These are phyloP conservation scores for Tetragonula carbonaria DNA, from an alignment of 2,888 invertebrate species.

Conservation along the genomic window DNA sequence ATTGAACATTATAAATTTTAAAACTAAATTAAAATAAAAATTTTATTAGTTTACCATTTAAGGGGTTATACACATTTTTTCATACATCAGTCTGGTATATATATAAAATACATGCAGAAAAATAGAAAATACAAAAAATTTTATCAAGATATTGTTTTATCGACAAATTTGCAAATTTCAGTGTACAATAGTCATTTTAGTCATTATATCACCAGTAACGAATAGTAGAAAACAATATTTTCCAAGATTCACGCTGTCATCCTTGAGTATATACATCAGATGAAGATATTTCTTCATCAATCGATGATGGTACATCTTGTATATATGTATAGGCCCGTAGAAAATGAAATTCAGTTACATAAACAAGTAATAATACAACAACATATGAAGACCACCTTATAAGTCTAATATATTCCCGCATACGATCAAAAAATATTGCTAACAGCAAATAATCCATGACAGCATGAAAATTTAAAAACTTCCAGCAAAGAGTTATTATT, in stretches of 20 bases:
- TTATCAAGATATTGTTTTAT: slow-evolving; percentile 21
- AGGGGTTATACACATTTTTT: slow-evolving; percentile 35
- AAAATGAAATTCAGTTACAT: slow-evolving; percentile 90
- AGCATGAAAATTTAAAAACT: slow-evolving; percentile 92
- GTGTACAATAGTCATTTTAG: slow-evolving; percentile 19
- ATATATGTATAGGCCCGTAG: slow-evolving; percentile 84
- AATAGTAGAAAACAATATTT: slow-evolving; percentile 18
- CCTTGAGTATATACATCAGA: slow-evolving; percentile 43
- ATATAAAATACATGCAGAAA: slow-evolving; percentile 52
- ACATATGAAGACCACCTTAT: slow-evolving; percentile 90
- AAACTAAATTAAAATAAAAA: not conserved
- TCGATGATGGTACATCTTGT: slow-evolving; percentile 50
- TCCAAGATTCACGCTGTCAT: slow-evolving; percentile 49
- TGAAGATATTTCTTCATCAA: slow-evolving; percentile 48
- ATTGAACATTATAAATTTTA: not conserved
- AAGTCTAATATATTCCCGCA: slow-evolving; percentile 90
- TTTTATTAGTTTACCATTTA: slow-evolving; percentile 19
- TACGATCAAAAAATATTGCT: slow-evolving; percentile 92
- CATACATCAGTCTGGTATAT: slow-evolving; percentile 36
- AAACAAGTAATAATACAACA: slow-evolving; percentile 88
- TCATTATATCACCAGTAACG: slow-evolving; percentile 36
- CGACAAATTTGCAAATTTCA: slow-evolving; percentile 30
- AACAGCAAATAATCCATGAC: slow-evolving; percentile 90
- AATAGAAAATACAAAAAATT: slow-evolving; percentile 50
- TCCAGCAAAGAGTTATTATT: slow-evolving; percentile 90